Percentiles rank a stretch among this genome's conserved stretches.
These are phyloP conservation scores for Brachypteracias leptosomus DNA, from an alignment of 2,113 vertebrate genomes.

Conservation along the genomic window DNA sequence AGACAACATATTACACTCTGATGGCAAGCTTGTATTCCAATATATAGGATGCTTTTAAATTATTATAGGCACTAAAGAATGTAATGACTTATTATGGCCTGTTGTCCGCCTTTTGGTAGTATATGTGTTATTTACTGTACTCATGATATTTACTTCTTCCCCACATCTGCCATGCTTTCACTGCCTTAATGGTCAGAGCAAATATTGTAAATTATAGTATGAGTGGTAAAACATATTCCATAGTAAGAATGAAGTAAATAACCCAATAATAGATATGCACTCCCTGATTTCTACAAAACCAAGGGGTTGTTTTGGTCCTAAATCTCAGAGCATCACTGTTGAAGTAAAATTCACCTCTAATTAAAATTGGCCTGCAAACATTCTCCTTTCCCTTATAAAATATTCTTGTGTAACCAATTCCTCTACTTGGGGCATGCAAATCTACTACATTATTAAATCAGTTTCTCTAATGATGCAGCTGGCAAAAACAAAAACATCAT, in stretches of 20 bases:
- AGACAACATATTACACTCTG: not conserved
- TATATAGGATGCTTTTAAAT: not conserved
- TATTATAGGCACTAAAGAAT: not conserved
- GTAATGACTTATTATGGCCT: not conserved
- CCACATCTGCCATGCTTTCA: not conserved
- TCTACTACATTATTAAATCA: not conserved
- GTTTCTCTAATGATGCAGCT: slow-evolving; percentile 24
- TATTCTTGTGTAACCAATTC: slow-evolving; percentile 1
- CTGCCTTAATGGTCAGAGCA: not conserved
- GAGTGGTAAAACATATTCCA: not conserved
- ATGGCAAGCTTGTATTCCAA: not conserved
- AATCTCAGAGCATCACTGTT: not conserved
- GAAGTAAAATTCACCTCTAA: slow-evolving; percentile 22
- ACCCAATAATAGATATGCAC: not conserved
- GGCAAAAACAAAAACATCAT: slow-evolving; percentile 34
- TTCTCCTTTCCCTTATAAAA: not conserved
- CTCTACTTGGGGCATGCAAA: not conserved
- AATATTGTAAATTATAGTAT: not conserved
- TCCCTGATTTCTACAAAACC: not conserved
- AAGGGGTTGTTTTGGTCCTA: not conserved
- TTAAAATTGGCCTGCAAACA: slow-evolving; percentile 27
- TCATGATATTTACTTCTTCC: not conserved
- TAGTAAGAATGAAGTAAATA: not conserved
- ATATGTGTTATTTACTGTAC: not conserved
- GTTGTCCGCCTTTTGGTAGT: not conserved